These are phyloP conservation scores for Gadopsis bispinosus DNA, from an alignment of 2,797 vertebrate species.

Conservation along the genomic window DNA sequence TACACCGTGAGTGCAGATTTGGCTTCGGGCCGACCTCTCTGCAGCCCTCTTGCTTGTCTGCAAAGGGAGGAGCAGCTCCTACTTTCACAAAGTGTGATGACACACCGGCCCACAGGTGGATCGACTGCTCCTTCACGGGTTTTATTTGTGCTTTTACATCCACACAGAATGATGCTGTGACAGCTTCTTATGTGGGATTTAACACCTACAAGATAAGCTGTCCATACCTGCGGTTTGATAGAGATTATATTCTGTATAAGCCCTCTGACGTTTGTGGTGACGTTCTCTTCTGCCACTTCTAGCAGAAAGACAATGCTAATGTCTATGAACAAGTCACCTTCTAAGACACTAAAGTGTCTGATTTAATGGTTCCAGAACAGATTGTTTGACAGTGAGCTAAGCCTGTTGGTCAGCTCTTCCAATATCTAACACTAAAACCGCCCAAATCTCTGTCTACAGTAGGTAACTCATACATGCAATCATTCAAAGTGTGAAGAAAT, in stretches of 20 bases:
- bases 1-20: conserved; percentile 32
- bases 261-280: conserved; percentile 20
- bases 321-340: not conserved
- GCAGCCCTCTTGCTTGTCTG: conserved; percentile 46
- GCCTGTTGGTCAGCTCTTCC: not conserved
- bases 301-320: conserved; percentile 10
- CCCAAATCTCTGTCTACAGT: not conserved
- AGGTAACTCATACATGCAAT: not conserved
- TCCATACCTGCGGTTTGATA: conserved; percentile 40
- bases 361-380: not conserved
- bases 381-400: not conserved
- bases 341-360: not conserved
- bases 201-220: conserved; percentile 57
- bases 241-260: conserved; percentile 53
- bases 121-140: conserved; percentile 36
- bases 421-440: not conserved
- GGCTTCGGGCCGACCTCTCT: conserved; percentile 38
- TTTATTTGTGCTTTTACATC: conserved; percentile 31
- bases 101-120: conserved; percentile 58
- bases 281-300: conserved; percentile 2
- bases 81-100: conserved; percentile 63
- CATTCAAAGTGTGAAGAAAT: too few species aligned
- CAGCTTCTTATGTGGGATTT: conserved; percentile 60
- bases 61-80: conserved; percentile 57
- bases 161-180: conserved; percentile 36